phyloP scores from a whole-genome alignment of 2,113 vertebrate species.

The Chamaea fasciata region DNA sequence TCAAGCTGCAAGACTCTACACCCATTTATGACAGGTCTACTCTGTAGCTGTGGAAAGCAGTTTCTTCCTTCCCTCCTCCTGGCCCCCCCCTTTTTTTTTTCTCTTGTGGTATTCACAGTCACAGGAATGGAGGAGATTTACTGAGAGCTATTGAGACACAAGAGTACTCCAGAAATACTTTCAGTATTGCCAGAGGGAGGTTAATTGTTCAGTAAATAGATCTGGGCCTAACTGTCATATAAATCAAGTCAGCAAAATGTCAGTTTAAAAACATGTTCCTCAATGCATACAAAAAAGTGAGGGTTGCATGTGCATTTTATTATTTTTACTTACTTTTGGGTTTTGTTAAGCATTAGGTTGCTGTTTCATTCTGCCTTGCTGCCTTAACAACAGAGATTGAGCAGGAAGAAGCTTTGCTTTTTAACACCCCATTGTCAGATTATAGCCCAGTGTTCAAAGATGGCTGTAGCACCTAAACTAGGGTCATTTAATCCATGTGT shows the following conservation, averaged over 20 bases:
- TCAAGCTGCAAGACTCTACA: not conserved
- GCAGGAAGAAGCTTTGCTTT: not conserved
- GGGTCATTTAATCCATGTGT: not conserved
- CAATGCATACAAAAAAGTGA: not conserved
- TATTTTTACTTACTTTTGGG: not conserved
- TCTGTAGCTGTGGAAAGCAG: not conserved
- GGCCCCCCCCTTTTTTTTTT: rapidly evolving
- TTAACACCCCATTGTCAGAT: not conserved
- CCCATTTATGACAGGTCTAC: not conserved
- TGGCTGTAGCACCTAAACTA: not conserved
- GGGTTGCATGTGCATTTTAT: not conserved
- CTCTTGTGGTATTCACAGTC: not conserved
- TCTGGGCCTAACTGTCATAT: not conserved
- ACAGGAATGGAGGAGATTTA: not conserved
- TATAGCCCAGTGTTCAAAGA: not conserved
- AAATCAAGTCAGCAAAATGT: not conserved
- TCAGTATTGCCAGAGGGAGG: not conserved
- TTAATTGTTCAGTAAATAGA: not conserved
- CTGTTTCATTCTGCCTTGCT: not conserved
- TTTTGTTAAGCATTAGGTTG: not conserved
- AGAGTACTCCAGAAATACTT: not conserved
- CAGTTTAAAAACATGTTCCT: not conserved
- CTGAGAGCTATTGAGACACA: rapidly evolving
- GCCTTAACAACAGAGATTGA: slow-evolving; percentile 14
- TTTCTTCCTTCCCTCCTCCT: not conserved